Evolutionary conservation across 2,888 invertebrate species (phyloP).

Genomic region (Eilema griseolum): DNA sequence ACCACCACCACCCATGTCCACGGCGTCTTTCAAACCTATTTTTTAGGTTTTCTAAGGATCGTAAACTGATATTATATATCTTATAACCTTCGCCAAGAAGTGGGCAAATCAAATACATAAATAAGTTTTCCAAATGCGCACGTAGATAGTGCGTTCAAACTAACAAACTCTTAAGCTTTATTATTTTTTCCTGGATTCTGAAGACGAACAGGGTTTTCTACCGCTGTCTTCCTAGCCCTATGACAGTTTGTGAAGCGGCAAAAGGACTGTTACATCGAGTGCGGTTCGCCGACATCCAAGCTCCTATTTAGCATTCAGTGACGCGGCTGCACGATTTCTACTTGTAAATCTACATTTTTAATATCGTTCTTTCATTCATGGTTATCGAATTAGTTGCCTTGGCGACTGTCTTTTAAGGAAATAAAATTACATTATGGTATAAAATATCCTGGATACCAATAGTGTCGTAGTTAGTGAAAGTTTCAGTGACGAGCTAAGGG

Average conservation of each 20-base stretch:
- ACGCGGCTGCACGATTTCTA: slow-evolving; percentile 45
- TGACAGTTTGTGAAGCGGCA: slow-evolving; percentile 45
- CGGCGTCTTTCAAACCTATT: too few relatives aligned
- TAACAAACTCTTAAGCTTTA: too few relatives aligned
- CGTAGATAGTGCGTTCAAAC: too few relatives aligned
- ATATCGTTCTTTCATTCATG: slow-evolving; percentile 47
- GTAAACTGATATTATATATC: too few relatives aligned
- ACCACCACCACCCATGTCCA: too few relatives aligned
- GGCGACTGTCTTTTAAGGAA: not conserved
- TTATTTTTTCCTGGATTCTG: too few relatives aligned
- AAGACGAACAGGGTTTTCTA: not conserved
- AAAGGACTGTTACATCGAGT: slow-evolving; percentile 56
- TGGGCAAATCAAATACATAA: too few relatives aligned
- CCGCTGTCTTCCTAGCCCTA: slow-evolving; percentile 29
- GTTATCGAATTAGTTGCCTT: slow-evolving; percentile 46
- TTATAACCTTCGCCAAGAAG: too few relatives aligned
- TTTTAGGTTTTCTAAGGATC: too few relatives aligned
- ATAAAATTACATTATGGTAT: not conserved
- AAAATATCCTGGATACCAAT: not conserved
- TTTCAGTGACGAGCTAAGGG: too few relatives aligned
- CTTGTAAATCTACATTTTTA: slow-evolving; percentile 61
- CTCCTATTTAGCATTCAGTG: slow-evolving; percentile 58
- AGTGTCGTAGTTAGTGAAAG: too few relatives aligned
- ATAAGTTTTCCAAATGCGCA: too few relatives aligned
- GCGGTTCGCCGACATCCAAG: slow-evolving; percentile 48